Percentiles rank a stretch among this genome's conserved stretches.
phyloP scores from a whole-genome alignment of 2,797 vertebrate genomes.

The Melanotaenia maccullochi region DNA sequence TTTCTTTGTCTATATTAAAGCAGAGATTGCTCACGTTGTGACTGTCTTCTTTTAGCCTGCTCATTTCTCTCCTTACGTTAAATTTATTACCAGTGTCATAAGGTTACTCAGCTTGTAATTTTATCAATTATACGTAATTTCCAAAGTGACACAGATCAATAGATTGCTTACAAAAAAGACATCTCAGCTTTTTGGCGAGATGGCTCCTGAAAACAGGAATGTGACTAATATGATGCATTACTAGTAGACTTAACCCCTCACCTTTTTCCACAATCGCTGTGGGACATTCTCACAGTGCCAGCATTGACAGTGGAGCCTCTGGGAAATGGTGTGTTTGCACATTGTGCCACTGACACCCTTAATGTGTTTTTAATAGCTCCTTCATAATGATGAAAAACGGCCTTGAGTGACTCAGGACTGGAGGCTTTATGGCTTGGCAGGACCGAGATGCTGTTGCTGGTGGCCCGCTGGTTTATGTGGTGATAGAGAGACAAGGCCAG shows the following conservation, averaged over 20 bases:
- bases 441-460: constrained; percentile 40
- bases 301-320: constrained; percentile 58
- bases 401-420: constrained; percentile 66
- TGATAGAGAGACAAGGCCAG: constrained; percentile 56
- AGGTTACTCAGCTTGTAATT: constrained; percentile 48
- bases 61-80: constrained; percentile 13
- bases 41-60: background rate
- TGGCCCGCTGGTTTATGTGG: constrained; percentile 73
- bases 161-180: constrained; percentile 34
- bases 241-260: constrained; percentile 70
- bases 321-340: constrained; percentile 66
- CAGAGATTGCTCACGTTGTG: background rate
- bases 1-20: background rate
- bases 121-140: constrained; percentile 39
- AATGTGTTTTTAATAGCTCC: constrained; percentile 83
- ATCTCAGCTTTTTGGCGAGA: constrained; percentile 14
- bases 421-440: constrained; percentile 67
- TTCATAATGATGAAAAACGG: constrained; percentile 81
- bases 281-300: constrained; percentile 49
- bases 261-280: constrained; percentile 58
- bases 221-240: constrained; percentile 56
- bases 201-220: constrained; percentile 27
- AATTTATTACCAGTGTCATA: constrained; percentile 17
- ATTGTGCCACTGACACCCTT: constrained; percentile 63
- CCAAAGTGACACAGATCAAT: constrained; percentile 51